Percentiles rank a stretch among this genome's conserved stretches.
Evolutionary conservation across 2,888 invertebrate genomes (phyloP).

Genomic region (Strigamia crassipes): DNA sequence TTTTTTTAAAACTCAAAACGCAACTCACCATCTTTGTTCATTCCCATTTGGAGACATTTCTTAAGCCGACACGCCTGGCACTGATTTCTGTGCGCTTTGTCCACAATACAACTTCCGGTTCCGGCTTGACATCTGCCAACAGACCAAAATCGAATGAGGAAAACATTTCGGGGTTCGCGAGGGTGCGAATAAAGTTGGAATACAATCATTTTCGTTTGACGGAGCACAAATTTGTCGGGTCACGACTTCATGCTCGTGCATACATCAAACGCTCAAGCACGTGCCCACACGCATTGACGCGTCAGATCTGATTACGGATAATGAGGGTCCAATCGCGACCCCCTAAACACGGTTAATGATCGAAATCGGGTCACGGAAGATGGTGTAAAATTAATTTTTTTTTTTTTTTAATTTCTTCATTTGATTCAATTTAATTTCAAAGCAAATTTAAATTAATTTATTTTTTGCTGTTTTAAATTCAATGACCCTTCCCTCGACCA

Average conservation of each 20-base stretch:
- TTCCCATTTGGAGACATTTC: conserved; percentile 98
- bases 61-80: conserved; percentile 98
- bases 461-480: not conserved
- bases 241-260: not conserved
- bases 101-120: conserved; percentile 94
- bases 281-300: not conserved
- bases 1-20: conserved; percentile 51
- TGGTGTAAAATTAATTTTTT: too few relatives aligned
- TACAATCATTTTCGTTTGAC: not conserved
- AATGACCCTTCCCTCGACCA: not conserved
- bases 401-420: not conserved
- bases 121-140: conserved; percentile 92
- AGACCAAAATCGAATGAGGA: too few relatives aligned
- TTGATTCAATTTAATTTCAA: not conserved
- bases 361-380: not conserved
- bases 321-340: not conserved
- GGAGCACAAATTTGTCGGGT: not conserved
- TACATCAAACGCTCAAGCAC: not conserved
- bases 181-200: too few relatives aligned
- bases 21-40: conserved; percentile 98
- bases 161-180: too few relatives aligned
- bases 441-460: too few relatives aligned
- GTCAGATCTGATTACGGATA: not conserved
- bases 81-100: conserved; percentile 98
- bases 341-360: not conserved